These are phyloP conservation scores for Campopleginae sp. DNA, from an alignment of 2,888 invertebrate genomes.

Conservation along the genomic window DNA sequence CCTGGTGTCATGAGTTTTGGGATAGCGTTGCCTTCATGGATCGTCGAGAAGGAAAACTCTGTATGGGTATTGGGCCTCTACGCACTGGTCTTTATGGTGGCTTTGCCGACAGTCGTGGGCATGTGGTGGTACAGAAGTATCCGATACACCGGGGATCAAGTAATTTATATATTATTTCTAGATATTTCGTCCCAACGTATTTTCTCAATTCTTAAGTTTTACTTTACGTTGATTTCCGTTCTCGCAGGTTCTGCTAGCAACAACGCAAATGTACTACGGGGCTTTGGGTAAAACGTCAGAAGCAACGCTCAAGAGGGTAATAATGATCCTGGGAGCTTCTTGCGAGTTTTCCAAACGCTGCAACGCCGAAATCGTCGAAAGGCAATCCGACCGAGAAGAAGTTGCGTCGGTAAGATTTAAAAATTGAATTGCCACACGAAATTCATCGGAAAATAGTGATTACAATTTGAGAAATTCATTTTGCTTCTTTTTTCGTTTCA, in stretches of 20 bases:
- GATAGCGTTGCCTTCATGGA: constrained; percentile 99
- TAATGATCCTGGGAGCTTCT: constrained; percentile 98
- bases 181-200: neutral
- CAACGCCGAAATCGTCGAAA: constrained; percentile 96
- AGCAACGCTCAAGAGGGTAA: constrained; percentile 96
- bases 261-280: constrained; percentile 98
- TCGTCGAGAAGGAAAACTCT: constrained; percentile 99
- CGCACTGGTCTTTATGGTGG: constrained; percentile 98
- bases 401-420: constrained; percentile 90
- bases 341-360: constrained; percentile 97
- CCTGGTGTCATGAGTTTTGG: constrained; percentile 99
- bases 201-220: neutral
- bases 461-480: constrained; percentile 18
- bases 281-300: constrained; percentile 98
- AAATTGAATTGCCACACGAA: neutral
- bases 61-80: constrained; percentile 98
- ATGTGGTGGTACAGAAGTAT: constrained; percentile 99
- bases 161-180: constrained; percentile 72
- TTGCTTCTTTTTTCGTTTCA: constrained; percentile 81
- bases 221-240: constrained; percentile 11
- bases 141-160: constrained; percentile 97
- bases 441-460: neutral
- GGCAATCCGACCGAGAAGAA: constrained; percentile 97
- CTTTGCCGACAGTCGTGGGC: constrained; percentile 95
- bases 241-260: constrained; percentile 93